Evolutionary conservation across 2,888 invertebrate species (phyloP).

Genomic region (Watsonalla binaria): DNA sequence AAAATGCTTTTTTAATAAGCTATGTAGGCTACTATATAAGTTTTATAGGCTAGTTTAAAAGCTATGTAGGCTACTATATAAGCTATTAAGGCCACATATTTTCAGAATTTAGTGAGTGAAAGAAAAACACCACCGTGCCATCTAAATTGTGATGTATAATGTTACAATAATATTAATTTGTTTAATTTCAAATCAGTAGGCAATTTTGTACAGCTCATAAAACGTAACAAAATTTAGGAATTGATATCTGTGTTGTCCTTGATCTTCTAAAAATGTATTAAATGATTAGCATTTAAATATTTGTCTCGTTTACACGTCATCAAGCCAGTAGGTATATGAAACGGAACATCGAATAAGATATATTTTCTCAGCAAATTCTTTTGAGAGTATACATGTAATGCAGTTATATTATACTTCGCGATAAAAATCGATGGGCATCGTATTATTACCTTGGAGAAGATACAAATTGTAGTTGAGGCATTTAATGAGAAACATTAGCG

Average conservation of each 20-base stretch:
- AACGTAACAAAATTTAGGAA: no score
- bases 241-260: constrained; percentile 22
- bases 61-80: no score
- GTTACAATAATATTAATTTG: no score
- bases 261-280: constrained; percentile 16
- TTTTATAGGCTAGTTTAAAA: no score
- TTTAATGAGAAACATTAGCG: constrained; percentile 58
- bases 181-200: not conserved
- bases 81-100: no score
- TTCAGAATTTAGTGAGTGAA: no score
- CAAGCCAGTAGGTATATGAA: not conserved
- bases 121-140: no score
- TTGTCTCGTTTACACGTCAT: not conserved
- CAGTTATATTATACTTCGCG: constrained; percentile 11
- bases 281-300: not conserved
- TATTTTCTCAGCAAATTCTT: not conserved
- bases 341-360: not conserved
- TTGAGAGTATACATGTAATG: constrained; percentile 5
- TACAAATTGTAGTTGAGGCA: constrained; percentile 52
- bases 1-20: no score
- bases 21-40: no score
- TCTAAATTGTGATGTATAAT: no score
- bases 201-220: not conserved
- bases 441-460: constrained; percentile 37
- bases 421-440: constrained; percentile 24